Conservation (phyloP, 2,797 vertebrate species). For the Delichon dasypus region DNA sequence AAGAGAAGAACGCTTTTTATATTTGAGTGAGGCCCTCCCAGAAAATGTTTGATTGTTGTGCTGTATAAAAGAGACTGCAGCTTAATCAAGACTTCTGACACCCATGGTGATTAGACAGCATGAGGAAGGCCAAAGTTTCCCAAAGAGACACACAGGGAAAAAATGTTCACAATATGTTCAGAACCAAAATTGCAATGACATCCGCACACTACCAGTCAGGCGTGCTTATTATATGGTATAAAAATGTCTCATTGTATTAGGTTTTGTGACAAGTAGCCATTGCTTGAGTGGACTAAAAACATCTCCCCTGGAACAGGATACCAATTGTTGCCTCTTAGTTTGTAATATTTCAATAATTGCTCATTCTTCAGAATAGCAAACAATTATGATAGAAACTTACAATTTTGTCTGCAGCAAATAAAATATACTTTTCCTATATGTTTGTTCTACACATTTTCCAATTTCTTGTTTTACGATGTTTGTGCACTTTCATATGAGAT, state of each 20-base stretch:
- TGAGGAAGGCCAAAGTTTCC: background rate
- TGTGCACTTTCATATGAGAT: background rate
- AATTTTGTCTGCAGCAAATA: background rate
- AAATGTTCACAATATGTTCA: background rate
- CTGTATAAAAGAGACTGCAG: background rate
- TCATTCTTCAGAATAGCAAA: background rate
- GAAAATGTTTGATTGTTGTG: background rate
- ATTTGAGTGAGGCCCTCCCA: background rate
- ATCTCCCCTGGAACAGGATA: background rate
- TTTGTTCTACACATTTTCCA: conserved; percentile 9
- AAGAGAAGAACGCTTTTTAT: background rate
- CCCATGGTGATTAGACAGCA: background rate
- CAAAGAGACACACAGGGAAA: background rate
- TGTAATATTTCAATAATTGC: background rate
- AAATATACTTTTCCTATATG: background rate
- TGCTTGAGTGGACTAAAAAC: background rate
- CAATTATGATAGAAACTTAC: background rate
- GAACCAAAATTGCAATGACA: background rate
- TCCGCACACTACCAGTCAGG: background rate
- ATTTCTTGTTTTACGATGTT: conserved; percentile 11
- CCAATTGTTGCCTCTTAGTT: background rate
- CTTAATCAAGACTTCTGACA: background rate
- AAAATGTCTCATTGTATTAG: background rate
- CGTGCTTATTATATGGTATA: background rate
- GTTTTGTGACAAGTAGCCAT: background rate